A percentile compares a stretch with the other conserved stretches of the same genome.
These are phyloP conservation scores for Drosophila formosana DNA, from an alignment of 2,888 invertebrate species.

Conservation along the genomic window DNA sequence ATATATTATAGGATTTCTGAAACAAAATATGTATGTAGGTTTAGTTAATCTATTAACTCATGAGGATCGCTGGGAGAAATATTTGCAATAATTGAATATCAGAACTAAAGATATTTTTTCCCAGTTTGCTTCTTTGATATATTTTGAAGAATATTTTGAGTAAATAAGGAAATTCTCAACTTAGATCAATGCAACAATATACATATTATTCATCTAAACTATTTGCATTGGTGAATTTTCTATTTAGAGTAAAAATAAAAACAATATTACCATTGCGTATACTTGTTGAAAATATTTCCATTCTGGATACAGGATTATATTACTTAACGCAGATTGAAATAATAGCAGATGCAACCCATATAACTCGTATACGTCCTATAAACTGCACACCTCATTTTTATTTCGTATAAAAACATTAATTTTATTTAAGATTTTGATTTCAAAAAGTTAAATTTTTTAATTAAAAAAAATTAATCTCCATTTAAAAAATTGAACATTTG, in stretches of 20 bases:
- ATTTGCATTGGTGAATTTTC: no score
- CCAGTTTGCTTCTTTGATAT: no score
- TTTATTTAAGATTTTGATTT: conserved; percentile 28
- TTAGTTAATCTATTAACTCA: no score
- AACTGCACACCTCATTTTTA: conserved; percentile 28
- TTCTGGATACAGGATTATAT: conserved; percentile 12
- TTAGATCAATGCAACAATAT: no score
- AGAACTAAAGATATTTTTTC: no score
- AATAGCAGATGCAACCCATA: neutral
- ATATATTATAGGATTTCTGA: neutral
- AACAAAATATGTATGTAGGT: no score
- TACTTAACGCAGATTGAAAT: neutral
- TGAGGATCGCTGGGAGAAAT: neutral
- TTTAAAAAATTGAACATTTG: conserved; percentile 13
- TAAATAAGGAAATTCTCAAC: no score
- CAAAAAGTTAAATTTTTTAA: conserved; percentile 7
- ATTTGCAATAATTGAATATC: neutral
- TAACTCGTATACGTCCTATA: neutral
- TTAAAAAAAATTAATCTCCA: conserved; percentile 13
- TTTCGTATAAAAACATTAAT: conserved; percentile 13
- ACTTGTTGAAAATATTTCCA: neutral
- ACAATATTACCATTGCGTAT: neutral
- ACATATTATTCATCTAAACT: no score
- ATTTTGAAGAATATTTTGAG: no score
- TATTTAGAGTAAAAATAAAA: no score